Base-by-base conservation (phyloP, 2,113 vertebrate genomes). In the Trematomus loennbergii region DNA sequence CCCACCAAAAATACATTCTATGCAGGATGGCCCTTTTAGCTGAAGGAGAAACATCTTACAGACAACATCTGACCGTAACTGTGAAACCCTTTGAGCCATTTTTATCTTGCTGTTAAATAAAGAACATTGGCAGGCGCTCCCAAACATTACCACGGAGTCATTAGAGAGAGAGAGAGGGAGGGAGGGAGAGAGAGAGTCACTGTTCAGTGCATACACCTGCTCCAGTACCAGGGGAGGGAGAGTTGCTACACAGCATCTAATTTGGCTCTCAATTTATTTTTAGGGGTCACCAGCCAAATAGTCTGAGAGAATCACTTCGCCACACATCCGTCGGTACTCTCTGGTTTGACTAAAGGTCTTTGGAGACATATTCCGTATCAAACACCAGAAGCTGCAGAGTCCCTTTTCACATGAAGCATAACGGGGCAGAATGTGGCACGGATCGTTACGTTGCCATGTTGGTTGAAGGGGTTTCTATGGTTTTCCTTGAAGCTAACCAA, bases 201-300 rank as follows among this genome's bases (percentile, higher is more conserved):
- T 58, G 79, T 66, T 91, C 82, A 84, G 61, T 65, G 78, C n/a
- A 2, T 60, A 73, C 86, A 89, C 82, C 88, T 90, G 82, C 16
- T 60, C 66, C 73, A 36, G 25, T 53, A 59, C 65, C 68, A 62
- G 54, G 65, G 53, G 59, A 16, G 17, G 67, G 52, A 5, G 33
- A 52, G 68, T 45, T 67, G 59, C 20, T 80, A 33, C 61, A 54
- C 60, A 59, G 57, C 79, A 57, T 78, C 76, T 60, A 86, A 67
- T 75, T 81, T 81, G 78, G 70, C 70, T n/a, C 60, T 80, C 0
- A 13, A 83, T 75, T 79, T 68, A 22, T 79, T 84, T 83, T 80
- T 16, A 17, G 74, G 63, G 74, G 70, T 90, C 83, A 73, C 54
- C 46, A 48, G 48, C 63, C 71, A 75, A 78, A 84, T 63, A 58